Conservation (phyloP, 2,797 vertebrate genomes). For the Phylloscopus collybita region DNA sequence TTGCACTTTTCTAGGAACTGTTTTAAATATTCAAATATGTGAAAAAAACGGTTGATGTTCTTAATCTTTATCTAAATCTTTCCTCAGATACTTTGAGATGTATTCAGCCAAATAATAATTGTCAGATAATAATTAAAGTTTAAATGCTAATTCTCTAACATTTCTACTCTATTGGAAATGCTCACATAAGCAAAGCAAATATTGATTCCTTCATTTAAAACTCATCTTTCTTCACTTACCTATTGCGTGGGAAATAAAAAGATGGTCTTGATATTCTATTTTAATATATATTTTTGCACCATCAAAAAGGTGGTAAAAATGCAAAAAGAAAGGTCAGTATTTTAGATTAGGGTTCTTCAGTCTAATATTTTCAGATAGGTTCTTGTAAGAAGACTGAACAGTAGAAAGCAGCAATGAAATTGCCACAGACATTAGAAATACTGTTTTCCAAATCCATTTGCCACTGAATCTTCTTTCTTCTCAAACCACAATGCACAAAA, state of each 20-base stretch:
- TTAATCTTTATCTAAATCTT: neutral
- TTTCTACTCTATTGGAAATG: neutral
- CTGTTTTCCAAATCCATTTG: neutral
- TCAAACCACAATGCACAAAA: neutral
- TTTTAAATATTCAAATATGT: neutral
- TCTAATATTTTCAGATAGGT: neutral
- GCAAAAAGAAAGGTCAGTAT: neutral
- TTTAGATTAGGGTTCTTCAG: neutral
- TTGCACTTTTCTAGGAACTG: neutral
- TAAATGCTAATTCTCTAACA: neutral
- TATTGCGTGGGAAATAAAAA: neutral
- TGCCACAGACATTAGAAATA: neutral
- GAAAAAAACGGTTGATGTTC: neutral
- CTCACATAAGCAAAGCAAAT: neutral
- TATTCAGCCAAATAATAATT: neutral
- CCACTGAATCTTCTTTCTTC: neutral
- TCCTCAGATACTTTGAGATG: neutral
- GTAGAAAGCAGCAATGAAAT: neutral
- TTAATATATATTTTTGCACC: neutral
- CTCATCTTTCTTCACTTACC: neutral
- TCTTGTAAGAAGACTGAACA: neutral
- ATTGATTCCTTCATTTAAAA: neutral
- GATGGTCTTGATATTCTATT: neutral
- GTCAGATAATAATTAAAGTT: neutral
- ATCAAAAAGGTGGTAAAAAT: neutral